Conservation (phyloP, 2,888 invertebrate genomes). For the Tillus elongatus region DNA sequence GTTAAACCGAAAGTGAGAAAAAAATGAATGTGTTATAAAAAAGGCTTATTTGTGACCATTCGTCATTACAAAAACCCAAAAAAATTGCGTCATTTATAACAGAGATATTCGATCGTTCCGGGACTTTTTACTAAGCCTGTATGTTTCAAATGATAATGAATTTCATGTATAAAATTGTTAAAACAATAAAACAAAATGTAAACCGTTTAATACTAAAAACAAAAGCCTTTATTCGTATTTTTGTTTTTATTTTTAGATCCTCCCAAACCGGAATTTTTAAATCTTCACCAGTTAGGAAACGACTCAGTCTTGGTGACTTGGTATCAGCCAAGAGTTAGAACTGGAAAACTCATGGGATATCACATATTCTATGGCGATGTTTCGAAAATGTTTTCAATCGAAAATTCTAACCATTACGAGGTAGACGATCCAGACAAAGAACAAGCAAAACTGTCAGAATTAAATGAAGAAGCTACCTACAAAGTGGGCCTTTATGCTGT, state of each 20-base stretch:
- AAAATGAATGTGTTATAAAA: too few relatives aligned
- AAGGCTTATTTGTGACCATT: too few relatives aligned
- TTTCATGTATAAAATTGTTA: too few relatives aligned
- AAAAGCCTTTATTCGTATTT: neutral
- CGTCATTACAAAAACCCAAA: too few relatives aligned
- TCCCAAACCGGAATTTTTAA: conserved; percentile 5
- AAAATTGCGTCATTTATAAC: too few relatives aligned
- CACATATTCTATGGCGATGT: conserved; percentile 28
- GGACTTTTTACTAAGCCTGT: too few relatives aligned
- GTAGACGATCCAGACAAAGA: conserved; percentile 28
- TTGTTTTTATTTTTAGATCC: neutral
- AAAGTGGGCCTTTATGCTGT: conserved; percentile 29
- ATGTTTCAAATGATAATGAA: too few relatives aligned
- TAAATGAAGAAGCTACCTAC: conserved; percentile 27
- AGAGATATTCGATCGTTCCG: too few relatives aligned
- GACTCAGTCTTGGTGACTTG: conserved; percentile 6
- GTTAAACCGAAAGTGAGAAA: too few relatives aligned
- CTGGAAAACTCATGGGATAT: conserved; percentile 6
- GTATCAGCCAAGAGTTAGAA: conserved; percentile 4
- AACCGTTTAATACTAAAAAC: too few relatives aligned
- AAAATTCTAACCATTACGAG: conserved; percentile 4
- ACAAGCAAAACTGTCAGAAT: conserved; percentile 30
- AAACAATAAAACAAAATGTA: too few relatives aligned
- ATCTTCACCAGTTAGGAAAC: conserved; percentile 8
- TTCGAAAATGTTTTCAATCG: neutral